Conservation (phyloP, 2,888 invertebrate species). For the Archips xylosteana region DNA sequence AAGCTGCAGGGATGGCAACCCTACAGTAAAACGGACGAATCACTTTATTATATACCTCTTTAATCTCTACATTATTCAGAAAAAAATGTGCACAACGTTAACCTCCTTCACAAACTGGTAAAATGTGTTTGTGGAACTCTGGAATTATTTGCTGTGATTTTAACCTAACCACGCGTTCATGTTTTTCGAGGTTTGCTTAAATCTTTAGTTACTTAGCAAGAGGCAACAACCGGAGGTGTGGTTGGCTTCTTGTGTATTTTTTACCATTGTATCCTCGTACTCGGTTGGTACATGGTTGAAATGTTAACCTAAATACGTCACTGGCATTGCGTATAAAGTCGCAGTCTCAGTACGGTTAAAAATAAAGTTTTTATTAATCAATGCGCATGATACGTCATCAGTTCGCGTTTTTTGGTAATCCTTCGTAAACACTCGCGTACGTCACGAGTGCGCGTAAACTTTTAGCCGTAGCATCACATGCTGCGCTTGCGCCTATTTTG, state of each 20-base stretch:
- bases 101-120: background rate
- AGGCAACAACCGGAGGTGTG: background rate
- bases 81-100: background rate
- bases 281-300: background rate
- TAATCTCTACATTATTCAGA: background rate
- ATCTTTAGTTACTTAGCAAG: background rate
- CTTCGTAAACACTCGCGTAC: background rate
- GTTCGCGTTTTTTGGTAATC: slow-evolving; percentile 2
- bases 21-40: slow-evolving; percentile 10
- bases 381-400: background rate
- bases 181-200: background rate
- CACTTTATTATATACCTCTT: slow-evolving; percentile 16
- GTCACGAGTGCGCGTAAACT: slow-evolving; percentile 6
- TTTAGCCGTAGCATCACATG: slow-evolving; percentile 1
- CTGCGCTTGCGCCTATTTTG: slow-evolving; percentile 2
- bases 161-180: background rate
- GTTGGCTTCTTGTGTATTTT: background rate
- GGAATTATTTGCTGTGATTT: background rate
- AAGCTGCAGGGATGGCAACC: background rate
- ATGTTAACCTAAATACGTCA: background rate
- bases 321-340: background rate
- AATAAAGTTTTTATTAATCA: background rate
- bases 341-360: background rate
- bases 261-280: background rate
- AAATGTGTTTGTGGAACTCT: background rate